These are phyloP conservation scores for Camptogramma bilineatum DNA, from an alignment of 2,888 invertebrate species.

Conservation along the genomic window DNA sequence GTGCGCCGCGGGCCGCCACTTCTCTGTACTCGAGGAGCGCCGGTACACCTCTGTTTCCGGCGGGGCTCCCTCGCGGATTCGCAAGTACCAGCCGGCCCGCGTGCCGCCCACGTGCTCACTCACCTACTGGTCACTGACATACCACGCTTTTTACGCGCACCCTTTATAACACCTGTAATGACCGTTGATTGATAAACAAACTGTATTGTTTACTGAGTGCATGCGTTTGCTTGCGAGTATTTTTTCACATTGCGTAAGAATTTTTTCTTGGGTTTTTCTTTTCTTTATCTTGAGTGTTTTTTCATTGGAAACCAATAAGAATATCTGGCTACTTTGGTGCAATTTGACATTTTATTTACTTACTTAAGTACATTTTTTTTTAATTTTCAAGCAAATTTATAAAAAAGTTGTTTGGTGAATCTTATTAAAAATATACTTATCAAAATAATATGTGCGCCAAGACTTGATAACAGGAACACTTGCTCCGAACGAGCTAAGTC, in stretches of 20 bases:
- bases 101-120: constrained; percentile 79
- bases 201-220: constrained; percentile 43
- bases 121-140: constrained; percentile 58
- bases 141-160: constrained; percentile 65
- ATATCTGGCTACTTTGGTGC: constrained; percentile 4
- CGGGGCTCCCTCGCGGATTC: constrained; percentile 80
- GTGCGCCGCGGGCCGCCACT: constrained; percentile 81
- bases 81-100: constrained; percentile 68
- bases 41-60: constrained; percentile 85
- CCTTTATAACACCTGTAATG: constrained; percentile 71
- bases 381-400: neutral
- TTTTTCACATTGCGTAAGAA: constrained; percentile 23
- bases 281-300: constrained; percentile 10
- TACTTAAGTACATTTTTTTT: neutral
- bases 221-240: constrained; percentile 21
- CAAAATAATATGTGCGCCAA: constrained; percentile 23
- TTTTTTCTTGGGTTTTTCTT: constrained; percentile 11
- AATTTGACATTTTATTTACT: neutral
- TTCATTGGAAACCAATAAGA: constrained; percentile 13
- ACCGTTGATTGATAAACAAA: constrained; percentile 59
- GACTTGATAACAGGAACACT: constrained; percentile 36
- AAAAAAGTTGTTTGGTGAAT: neutral
- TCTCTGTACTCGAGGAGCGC: constrained; percentile 84
- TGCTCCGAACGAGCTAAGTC: constrained; percentile 44
- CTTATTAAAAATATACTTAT: neutral